phyloP scores from a whole-genome alignment of 2,888 invertebrate genomes.

The Drosophila nr. fundita region DNA sequence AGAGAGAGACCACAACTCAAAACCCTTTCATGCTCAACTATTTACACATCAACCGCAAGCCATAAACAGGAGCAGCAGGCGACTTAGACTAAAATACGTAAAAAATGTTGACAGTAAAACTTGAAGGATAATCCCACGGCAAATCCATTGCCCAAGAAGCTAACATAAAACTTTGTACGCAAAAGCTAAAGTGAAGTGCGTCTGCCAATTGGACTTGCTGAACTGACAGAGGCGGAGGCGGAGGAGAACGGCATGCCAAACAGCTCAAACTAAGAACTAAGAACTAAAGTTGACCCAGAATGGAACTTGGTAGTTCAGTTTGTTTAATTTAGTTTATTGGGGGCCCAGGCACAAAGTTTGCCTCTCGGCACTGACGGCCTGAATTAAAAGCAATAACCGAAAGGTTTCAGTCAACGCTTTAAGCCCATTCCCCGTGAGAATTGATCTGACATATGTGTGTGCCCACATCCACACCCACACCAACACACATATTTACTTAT shows the following conservation, averaged over 20 bases:
- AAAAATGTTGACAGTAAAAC: constrained; percentile 28
- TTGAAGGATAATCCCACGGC: constrained; percentile 26
- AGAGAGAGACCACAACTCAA: neutral
- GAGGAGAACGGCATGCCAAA: too few relatives aligned
- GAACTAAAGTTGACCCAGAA: constrained; percentile 33
- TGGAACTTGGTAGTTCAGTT: constrained; percentile 41
- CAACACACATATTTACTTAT: neutral
- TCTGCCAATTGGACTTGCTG: constrained; percentile 30
- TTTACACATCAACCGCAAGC: constrained; percentile 14
- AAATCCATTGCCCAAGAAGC: constrained; percentile 37
- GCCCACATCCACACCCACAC: neutral
- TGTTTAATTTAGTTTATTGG: constrained; percentile 39
- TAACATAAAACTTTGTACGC: constrained; percentile 31
- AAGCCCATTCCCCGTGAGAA: constrained; percentile 28
- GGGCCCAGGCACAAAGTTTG: constrained; percentile 27
- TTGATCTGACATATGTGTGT: constrained; percentile 6
- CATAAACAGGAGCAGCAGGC: neutral
- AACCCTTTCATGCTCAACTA: constrained; percentile 9
- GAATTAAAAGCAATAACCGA: constrained; percentile 60
- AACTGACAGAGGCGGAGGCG: constrained; percentile 6
- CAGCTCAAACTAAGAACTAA: constrained; percentile 23
- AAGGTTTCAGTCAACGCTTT: constrained; percentile 14
- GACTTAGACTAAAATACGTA: neutral
- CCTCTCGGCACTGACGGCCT: neutral
- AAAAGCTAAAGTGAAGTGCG: constrained; percentile 29